Conservation (phyloP, 92 coral and sea anemone species). For the Scolanthus callimorphus region DNA sequence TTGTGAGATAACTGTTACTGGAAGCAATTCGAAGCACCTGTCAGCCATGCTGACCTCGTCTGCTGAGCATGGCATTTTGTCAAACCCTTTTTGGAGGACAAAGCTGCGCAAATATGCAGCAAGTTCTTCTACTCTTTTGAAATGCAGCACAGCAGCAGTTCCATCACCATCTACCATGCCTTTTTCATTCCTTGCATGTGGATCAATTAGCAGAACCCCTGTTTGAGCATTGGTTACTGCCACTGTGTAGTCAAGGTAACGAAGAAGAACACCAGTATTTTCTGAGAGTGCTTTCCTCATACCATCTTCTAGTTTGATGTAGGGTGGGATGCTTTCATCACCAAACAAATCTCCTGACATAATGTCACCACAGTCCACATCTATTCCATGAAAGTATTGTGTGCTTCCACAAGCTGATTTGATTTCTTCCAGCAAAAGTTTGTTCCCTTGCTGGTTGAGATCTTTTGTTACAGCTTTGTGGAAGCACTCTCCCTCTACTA, state of each 20-base stretch:
- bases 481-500: no score
- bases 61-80: no score
- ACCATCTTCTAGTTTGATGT: conserved; percentile 4
- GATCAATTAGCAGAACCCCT: conserved; percentile 1
- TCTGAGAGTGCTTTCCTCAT: neutral
- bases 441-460: neutral
- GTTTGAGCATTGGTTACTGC: neutral
- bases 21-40: no score
- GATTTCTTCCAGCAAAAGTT: conserved; percentile 7
- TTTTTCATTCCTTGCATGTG: conserved; percentile 1
- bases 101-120: neutral
- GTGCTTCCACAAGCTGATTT: neutral
- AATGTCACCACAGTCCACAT: conserved; percentile 1
- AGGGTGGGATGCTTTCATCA: conserved; percentile 2
- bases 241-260: conserved; percentile 7
- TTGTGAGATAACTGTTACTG: no score
- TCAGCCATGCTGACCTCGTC: no score
- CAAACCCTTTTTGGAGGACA: no score
- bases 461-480: neutral
- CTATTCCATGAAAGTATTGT: neutral
- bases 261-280: conserved; percentile 8
- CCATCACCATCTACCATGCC: conserved; percentile 5
- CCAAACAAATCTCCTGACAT: conserved; percentile 7
- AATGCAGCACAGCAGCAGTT: no score
- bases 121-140: no score